phyloP scores from a whole-genome alignment of 2,113 vertebrate species.

The Numenius arquata region DNA sequence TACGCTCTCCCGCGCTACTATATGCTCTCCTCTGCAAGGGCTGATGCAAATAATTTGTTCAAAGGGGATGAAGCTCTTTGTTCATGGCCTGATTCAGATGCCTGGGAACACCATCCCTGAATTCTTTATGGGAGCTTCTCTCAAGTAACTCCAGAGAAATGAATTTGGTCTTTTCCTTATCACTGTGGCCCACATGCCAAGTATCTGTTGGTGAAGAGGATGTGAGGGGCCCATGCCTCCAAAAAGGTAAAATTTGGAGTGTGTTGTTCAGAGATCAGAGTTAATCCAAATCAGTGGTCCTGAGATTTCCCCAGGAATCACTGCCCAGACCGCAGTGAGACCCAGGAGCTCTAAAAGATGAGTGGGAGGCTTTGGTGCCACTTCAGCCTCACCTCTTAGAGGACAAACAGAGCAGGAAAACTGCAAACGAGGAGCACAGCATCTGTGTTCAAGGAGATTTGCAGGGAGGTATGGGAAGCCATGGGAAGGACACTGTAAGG shows the following conservation, averaged over 20 bases:
- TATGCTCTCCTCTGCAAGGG: constrained; percentile 2
- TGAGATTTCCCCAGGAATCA: neutral
- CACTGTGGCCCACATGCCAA: fast-evolving
- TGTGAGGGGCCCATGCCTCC: neutral
- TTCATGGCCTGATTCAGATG: neutral
- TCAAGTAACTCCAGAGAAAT: neutral
- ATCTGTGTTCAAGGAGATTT: neutral
- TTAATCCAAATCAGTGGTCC: neutral
- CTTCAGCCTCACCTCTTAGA: neutral
- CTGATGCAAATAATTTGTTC: neutral
- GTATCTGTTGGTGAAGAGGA: neutral
- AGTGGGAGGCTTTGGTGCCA: neutral
- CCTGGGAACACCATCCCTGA: neutral
- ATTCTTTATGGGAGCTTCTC: neutral
- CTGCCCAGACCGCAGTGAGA: neutral
- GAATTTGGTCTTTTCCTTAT: neutral
- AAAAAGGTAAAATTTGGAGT: neutral
- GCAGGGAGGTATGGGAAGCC: neutral
- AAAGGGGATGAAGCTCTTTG: neutral
- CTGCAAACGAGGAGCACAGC: neutral
- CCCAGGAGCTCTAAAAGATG: neutral
- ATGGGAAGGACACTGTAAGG: neutral
- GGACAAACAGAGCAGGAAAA: neutral
- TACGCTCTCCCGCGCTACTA: neutral
- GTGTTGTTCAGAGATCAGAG: neutral